Conservation (phyloP, 2,888 invertebrate species). For the Folsomia candida region DNA sequence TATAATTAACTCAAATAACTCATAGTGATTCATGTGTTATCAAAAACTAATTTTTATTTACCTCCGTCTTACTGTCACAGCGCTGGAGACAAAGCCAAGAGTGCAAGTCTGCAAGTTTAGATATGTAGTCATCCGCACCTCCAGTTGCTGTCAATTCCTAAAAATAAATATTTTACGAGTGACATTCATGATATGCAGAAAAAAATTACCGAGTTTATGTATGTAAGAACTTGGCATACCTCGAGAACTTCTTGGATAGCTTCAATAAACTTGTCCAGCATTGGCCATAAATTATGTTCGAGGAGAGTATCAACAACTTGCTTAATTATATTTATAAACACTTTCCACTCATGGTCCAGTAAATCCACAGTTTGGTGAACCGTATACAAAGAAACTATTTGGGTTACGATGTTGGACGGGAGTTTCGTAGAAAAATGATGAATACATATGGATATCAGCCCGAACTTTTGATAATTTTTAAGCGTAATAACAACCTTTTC, state of each 20-base stretch:
- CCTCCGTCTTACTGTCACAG: no score
- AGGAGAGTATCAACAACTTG: background rate
- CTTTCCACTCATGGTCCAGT: slow-evolving; percentile 37
- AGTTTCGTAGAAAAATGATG: slow-evolving; percentile 28
- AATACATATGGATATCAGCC: slow-evolving; percentile 35
- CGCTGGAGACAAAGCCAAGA: background rate
- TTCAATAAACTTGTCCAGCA: slow-evolving; percentile 39
- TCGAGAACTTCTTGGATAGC: slow-evolving; percentile 21
- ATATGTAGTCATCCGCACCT: background rate
- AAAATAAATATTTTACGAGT: background rate
- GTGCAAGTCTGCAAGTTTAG: background rate
- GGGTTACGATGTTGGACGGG: slow-evolving; percentile 32
- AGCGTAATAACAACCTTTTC: slow-evolving; percentile 32
- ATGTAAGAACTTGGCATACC: background rate
- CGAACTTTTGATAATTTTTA: slow-evolving; percentile 36
- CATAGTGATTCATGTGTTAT: no score
- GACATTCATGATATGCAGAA: slow-evolving; percentile 14
- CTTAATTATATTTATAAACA: slow-evolving; percentile 27
- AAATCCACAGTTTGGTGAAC: slow-evolving; percentile 1
- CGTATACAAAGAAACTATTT: slow-evolving; percentile 34
- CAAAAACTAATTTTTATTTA: no score
- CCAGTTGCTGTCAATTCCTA: background rate
- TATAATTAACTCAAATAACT: no score
- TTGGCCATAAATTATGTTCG: background rate
- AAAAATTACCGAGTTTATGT: background rate